Percentiles rank a stretch among this genome's conserved stretches.
Conservation (phyloP, 2,113 vertebrate species). For the Turnix velox region DNA sequence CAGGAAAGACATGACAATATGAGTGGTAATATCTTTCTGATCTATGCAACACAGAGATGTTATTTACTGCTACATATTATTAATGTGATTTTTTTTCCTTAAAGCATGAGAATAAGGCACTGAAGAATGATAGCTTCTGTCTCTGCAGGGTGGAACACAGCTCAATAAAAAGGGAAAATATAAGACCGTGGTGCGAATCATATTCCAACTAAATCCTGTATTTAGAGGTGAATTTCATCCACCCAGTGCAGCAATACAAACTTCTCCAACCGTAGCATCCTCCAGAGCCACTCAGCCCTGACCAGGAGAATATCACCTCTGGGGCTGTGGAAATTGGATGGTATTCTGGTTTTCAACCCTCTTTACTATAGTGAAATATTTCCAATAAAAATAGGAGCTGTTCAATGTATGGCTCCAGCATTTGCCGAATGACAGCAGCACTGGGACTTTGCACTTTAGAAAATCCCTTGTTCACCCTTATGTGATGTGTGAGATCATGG, state of each 20-base stretch:
- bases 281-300: neutral
- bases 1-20: neutral
- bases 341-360: constrained; percentile 13
- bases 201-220: neutral
- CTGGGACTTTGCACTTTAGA: constrained; percentile 34
- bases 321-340: neutral
- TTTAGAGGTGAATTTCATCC: neutral
- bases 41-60: neutral
- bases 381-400: constrained; percentile 49
- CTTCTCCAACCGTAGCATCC: neutral
- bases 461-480: constrained; percentile 51
- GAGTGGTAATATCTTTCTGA: neutral
- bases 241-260: neutral
- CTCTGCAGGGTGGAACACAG: neutral
- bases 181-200: neutral
- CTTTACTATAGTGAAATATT: constrained; percentile 20
- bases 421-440: constrained; percentile 29
- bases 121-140: neutral
- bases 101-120: neutral
- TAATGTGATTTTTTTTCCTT: neutral
- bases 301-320: neutral
- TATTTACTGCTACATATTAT: neutral
- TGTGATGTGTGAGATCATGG: constrained; percentile 58
- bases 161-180: neutral
- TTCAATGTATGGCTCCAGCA: constrained; percentile 3